Conservation (phyloP, 2,113 vertebrate genomes). For the Cyphomyrus discorhynchus region DNA sequence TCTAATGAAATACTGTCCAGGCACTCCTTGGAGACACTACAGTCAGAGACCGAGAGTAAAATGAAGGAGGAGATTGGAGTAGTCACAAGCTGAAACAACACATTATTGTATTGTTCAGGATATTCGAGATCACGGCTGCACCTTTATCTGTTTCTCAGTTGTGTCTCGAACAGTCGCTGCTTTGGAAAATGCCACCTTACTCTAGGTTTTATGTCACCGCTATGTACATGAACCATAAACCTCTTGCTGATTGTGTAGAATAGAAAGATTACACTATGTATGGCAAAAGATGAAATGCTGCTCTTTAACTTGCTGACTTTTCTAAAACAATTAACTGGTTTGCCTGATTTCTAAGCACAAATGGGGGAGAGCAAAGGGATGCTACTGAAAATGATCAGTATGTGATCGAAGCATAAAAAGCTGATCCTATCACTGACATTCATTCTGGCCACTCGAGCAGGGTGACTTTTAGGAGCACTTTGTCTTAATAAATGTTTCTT, state of each 20-base stretch:
- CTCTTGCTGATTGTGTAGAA: not conserved
- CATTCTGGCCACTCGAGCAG: no score
- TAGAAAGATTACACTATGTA: not conserved
- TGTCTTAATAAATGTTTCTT: no score
- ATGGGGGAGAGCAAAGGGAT: no score
- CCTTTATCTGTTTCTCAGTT: not conserved
- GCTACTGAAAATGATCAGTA: no score
- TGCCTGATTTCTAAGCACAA: no score
- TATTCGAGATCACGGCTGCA: not conserved
- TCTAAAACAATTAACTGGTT: no score
- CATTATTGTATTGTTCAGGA: not conserved
- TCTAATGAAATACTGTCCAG: not conserved
- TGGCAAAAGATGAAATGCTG: no score
- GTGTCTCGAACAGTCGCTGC: not conserved
- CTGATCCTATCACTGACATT: no score
- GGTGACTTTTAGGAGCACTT: no score
- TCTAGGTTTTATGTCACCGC: not conserved
- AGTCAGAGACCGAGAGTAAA: not conserved
- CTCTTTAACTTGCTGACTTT: no score
- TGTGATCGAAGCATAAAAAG: no score
- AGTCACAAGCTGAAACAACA: not conserved
- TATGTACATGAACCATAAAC: not conserved
- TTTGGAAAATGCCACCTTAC: not conserved
- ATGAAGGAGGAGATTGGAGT: not conserved
- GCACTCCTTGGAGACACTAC: not conserved